Evolutionary conservation across 2,113 vertebrate genomes (phyloP).

Genomic region (Phrynosoma blainvillii): DNA sequence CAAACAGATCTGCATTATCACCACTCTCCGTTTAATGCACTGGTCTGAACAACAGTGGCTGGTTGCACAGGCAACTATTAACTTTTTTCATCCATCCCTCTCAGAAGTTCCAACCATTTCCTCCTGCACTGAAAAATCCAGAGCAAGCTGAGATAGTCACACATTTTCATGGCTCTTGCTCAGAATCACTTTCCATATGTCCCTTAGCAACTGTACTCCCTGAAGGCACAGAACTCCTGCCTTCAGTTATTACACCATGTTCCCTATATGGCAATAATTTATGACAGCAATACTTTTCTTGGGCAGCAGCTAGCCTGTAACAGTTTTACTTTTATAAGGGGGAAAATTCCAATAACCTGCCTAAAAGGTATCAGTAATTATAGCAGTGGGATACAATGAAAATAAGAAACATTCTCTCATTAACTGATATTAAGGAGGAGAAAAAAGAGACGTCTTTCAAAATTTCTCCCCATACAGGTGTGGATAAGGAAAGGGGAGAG

Average conservation of each 20-base stretch:
- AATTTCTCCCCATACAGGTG: rapidly evolving
- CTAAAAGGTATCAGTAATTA: not conserved
- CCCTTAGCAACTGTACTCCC: rapidly evolving
- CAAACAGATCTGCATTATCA: not conserved
- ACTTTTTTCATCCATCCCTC: not conserved
- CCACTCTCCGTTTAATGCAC: not conserved
- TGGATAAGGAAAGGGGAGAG: not conserved
- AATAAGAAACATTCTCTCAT: not conserved
- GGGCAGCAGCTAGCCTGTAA: not conserved
- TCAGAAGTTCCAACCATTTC: not conserved
- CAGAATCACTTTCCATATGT: rapidly evolving
- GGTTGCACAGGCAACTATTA: not conserved
- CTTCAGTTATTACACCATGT: not conserved
- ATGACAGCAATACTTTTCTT: rapidly evolving
- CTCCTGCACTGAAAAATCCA: not conserved
- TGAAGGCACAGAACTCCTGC: not conserved
- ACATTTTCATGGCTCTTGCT: rapidly evolving
- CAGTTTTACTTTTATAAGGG: not conserved
- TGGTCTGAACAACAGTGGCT: not conserved
- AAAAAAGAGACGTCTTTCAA: not conserved
- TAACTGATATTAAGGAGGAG: not conserved
- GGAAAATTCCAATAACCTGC: rapidly evolving
- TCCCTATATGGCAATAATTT: not conserved
- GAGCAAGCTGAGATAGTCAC: too few species aligned
- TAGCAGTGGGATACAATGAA: rapidly evolving